phyloP scores from a whole-genome alignment of 2,113 vertebrate species.

The Psettodes erumei region DNA sequence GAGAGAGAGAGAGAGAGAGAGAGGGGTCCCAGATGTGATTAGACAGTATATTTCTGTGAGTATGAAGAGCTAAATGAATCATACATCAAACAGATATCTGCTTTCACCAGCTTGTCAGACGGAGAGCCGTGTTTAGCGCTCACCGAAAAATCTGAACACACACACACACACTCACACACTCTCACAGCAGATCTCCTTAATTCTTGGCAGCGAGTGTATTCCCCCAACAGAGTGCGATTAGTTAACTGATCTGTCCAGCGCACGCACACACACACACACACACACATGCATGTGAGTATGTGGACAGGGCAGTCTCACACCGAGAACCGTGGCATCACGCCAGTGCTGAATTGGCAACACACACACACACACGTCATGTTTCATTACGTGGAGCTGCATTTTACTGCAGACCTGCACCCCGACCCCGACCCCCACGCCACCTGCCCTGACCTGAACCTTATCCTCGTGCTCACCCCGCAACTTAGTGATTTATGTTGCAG shows the following conservation, averaged over 20 bases:
- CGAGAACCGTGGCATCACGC: neutral
- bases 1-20: neutral
- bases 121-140: neutral
- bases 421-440: neutral
- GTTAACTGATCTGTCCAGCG: slow-evolving; percentile 35
- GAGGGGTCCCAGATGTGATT: slow-evolving; percentile 1
- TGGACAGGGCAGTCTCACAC: neutral
- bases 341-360: neutral
- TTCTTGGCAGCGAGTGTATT: slow-evolving; percentile 48
- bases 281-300: too few relatives aligned
- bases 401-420: neutral
- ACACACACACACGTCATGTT: neutral
- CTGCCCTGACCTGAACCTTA: neutral
- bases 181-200: slow-evolving; percentile 17
- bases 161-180: slow-evolving; percentile 6
- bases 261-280: too few relatives aligned
- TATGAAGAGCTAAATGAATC: slow-evolving; percentile 32
- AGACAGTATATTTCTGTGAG: slow-evolving; percentile 13
- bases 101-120: slow-evolving; percentile 32
- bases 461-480: too few relatives aligned
- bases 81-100: slow-evolving; percentile 35
- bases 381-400: neutral
- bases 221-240: slow-evolving; percentile 33
- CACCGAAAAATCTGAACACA: slow-evolving; percentile 13
- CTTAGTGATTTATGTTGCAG: too few relatives aligned